Percentiles rank a stretch among this genome's conserved stretches.
phyloP scores from a whole-genome alignment of 2,113 vertebrate genomes.

The Tursiops truncatus region DNA sequence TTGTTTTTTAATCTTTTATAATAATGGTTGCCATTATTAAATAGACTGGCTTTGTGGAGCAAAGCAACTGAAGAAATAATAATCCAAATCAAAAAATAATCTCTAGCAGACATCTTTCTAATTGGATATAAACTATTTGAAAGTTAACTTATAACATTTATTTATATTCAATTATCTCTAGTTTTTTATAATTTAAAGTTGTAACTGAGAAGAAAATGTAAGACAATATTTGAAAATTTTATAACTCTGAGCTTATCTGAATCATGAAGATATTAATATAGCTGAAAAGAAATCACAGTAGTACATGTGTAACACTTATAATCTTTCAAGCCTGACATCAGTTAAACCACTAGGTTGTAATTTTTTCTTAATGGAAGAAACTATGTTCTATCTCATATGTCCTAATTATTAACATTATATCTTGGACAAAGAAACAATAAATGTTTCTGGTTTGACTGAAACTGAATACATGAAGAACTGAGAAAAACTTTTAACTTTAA shows the following conservation, averaged over 20 bases:
- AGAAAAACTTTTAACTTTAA: not conserved
- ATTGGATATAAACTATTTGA: slow-evolving; percentile 2
- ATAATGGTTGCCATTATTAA: not conserved
- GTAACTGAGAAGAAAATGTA: slow-evolving; percentile 15
- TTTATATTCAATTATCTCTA: not conserved
- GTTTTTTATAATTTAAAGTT: slow-evolving; percentile 41
- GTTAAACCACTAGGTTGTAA: not conserved
- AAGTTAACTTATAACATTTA: not conserved
- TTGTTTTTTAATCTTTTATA: not conserved
- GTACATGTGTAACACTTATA: not conserved
- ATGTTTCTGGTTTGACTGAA: slow-evolving; percentile 30
- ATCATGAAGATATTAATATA: slow-evolving; percentile 8
- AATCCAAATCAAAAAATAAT: not conserved
- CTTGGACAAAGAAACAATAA: not conserved
- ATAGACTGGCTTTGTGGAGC: not conserved
- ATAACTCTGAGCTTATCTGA: not conserved
- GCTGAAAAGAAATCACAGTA: not conserved
- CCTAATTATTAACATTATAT: not conserved
- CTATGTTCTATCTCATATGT: not conserved
- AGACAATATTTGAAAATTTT: slow-evolving; percentile 29
- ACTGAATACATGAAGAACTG: not conserved
- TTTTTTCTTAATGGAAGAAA: not conserved
- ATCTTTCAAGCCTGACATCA: not conserved
- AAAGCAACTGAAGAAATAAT: slow-evolving; percentile 37
- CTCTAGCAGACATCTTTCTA: not conserved